Evolutionary conservation across 2,888 invertebrate species (phyloP).

Genomic region (Himalopsyche tibetana): DNA sequence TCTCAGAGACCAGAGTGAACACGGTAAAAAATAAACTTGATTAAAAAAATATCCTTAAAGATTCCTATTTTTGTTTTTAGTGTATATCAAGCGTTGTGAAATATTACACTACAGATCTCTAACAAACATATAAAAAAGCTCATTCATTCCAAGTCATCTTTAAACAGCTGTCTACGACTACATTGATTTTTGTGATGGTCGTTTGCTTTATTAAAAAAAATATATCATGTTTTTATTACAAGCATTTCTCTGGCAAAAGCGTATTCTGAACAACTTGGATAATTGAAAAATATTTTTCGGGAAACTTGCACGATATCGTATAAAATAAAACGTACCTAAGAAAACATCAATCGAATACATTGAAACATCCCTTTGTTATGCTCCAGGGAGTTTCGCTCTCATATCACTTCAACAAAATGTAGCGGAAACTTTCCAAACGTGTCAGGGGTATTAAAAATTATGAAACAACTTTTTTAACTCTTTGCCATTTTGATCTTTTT

Average conservation of each 20-base stretch:
- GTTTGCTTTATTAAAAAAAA: no score
- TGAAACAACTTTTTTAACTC: slow-evolving; percentile 22
- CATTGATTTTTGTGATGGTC: no score
- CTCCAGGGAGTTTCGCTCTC: slow-evolving; percentile 16
- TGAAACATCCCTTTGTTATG: slow-evolving; percentile 27
- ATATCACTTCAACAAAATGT: slow-evolving; percentile 12
- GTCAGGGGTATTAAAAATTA: slow-evolving; percentile 24
- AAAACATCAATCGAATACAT: slow-evolving; percentile 33
- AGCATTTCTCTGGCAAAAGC: background rate
- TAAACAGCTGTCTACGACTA: no score
- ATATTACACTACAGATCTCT: no score
- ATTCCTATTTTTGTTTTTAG: no score
- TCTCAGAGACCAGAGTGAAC: no score
- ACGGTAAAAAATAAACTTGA: no score
- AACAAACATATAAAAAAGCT: no score
- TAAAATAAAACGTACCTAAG: slow-evolving; percentile 10
- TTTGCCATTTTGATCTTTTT: background rate
- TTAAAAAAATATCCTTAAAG: no score
- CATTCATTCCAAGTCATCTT: no score
- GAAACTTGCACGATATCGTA: slow-evolving; percentile 1
- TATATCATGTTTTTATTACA: background rate
- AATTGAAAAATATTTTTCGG: slow-evolving; percentile 2
- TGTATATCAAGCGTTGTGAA: no score
- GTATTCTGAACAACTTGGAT: background rate
- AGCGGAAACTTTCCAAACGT: slow-evolving; percentile 13